Evolutionary conservation across 2,888 invertebrate genomes (phyloP).

Genomic region (Brachyptera putata): DNA sequence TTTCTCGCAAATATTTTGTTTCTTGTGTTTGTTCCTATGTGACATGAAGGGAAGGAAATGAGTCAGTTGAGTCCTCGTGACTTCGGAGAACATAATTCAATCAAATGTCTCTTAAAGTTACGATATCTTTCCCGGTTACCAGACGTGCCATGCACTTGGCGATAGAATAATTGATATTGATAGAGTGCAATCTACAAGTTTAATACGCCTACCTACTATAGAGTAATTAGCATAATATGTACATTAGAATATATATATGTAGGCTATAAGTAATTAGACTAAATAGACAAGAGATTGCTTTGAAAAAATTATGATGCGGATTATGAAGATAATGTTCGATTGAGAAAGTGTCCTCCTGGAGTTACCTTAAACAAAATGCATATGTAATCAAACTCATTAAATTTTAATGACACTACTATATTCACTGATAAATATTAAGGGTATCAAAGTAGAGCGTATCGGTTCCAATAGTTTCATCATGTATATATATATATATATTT

Average conservation of each 20-base stretch:
- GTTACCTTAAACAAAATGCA: conserved; percentile 22
- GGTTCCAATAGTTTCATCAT: not conserved
- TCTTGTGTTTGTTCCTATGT: too few species aligned
- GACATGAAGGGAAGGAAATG: too few species aligned
- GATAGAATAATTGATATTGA: not conserved
- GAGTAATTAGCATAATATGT: conserved; percentile 15
- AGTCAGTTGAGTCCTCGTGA: too few species aligned
- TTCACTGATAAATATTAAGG: not conserved
- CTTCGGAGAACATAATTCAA: too few species aligned
- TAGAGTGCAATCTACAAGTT: conserved; percentile 13
- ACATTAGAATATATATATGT: not conserved
- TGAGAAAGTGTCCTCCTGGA: conserved; percentile 15
- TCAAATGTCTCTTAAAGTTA: not conserved
- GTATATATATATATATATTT: not conserved
- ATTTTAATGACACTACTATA: conserved; percentile 2
- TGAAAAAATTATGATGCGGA: conserved; percentile 14
- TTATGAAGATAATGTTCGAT: conserved; percentile 18
- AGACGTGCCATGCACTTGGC: conserved; percentile 10
- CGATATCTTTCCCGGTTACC: not conserved
- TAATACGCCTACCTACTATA: conserved; percentile 1
- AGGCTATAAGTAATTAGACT: not conserved
- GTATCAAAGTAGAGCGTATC: not conserved
- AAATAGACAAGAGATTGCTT: not conserved
- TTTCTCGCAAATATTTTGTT: too few species aligned
- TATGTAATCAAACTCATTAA: conserved; percentile 12